Percentiles rank a stretch among this genome's conserved stretches.
These are phyloP conservation scores for Petroica traversi DNA, from an alignment of 2,113 vertebrate genomes.

Conservation along the genomic window DNA sequence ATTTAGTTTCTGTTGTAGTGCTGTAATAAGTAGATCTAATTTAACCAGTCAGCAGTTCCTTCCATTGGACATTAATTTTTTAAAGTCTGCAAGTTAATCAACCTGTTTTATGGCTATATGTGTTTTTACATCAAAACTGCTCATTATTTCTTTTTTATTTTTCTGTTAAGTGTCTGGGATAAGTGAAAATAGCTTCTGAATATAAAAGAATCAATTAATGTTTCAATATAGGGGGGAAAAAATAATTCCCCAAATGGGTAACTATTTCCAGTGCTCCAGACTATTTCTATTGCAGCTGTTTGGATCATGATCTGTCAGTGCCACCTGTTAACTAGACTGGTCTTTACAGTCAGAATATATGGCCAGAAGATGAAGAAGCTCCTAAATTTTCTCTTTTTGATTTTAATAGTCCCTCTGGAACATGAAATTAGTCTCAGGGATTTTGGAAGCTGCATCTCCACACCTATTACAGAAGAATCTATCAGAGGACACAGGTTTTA, in stretches of 20 bases:
- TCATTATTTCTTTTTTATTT: conserved; percentile 61
- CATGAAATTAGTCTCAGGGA: background rate
- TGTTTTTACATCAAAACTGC: conserved; percentile 60
- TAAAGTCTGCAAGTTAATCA: conserved; percentile 60
- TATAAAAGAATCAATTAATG: conserved; percentile 56
- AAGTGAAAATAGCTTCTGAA: conserved; percentile 51
- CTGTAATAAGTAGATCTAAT: conserved; percentile 47
- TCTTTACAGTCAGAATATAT: conserved; percentile 14
- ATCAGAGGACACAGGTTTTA: background rate
- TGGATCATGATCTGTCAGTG: background rate
- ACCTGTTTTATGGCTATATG: conserved; percentile 32
- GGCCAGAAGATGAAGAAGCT: background rate
- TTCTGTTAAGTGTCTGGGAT: conserved; percentile 41
- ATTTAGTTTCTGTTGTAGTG: conserved; percentile 37
- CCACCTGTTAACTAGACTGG: conserved; percentile 1
- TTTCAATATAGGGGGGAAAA: background rate
- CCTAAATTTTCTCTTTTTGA: background rate
- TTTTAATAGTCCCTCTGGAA: conserved; percentile 4
- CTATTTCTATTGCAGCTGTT: background rate
- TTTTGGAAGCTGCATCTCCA: background rate
- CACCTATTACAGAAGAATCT: background rate
- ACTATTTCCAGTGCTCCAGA: conserved; percentile 1
- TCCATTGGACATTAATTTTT: conserved; percentile 62
- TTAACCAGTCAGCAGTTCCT: conserved; percentile 59
- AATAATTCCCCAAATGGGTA: background rate